Evolutionary conservation across 2,113 vertebrate species (phyloP).

Genomic region (Spheniscus mendiculus): DNA sequence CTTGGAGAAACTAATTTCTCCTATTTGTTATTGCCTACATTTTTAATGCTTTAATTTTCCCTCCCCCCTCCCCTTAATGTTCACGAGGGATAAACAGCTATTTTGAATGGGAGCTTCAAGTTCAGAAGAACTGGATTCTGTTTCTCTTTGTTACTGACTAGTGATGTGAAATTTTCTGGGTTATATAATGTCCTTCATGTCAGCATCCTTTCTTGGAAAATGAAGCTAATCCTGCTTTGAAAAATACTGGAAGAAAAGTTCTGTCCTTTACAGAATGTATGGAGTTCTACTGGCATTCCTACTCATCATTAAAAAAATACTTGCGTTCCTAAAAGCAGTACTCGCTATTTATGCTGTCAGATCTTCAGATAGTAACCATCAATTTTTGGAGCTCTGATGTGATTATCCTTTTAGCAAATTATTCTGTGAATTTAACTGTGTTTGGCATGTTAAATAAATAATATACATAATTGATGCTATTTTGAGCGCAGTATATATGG

Average conservation of each 20-base stretch:
- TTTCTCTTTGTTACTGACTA: not conserved
- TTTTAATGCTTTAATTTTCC: not conserved
- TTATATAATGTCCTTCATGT: not conserved
- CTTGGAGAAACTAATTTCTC: not conserved
- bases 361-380: not conserved
- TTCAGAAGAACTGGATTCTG: not conserved
- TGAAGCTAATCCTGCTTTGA: not conserved
- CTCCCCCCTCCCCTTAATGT: accelerated
- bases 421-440: not conserved
- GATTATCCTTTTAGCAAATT: not conserved
- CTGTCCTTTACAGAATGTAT: not conserved
- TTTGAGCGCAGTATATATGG: not conserved
- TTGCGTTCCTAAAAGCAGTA: not conserved
- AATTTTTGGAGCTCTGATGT: not conserved
- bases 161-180: not conserved
- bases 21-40: not conserved
- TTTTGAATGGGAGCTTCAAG: not conserved
- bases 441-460: not conserved
- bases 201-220: not conserved
- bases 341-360: not conserved
- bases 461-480: not conserved
- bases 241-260: not conserved
- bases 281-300: not conserved
- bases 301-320: not conserved
- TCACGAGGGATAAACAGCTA: not conserved